phyloP scores from a whole-genome alignment of 1,140 invertebrate genomes.

The Goniozus legneri region DNA sequence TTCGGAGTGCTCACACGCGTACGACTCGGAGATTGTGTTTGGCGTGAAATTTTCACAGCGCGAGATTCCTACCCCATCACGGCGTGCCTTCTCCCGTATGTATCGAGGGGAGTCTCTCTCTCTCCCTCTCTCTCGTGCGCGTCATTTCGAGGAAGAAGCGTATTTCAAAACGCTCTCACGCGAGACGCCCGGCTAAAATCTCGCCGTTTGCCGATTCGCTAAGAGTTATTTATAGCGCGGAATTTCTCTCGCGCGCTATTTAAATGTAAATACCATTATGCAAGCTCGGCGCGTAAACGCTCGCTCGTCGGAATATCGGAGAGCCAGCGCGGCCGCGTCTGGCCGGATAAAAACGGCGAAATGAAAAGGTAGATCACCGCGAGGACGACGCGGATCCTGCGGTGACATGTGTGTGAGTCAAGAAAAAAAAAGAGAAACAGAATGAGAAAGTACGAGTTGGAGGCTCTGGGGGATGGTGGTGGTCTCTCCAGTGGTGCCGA shows the following conservation, averaged over 20 bases:
- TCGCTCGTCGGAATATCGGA: neutral
- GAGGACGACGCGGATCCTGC: neutral
- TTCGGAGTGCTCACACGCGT: too few relatives aligned
- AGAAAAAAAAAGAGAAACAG: neutral
- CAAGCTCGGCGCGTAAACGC: neutral
- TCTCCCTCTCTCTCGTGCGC: too few relatives aligned
- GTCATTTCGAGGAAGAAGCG: too few relatives aligned
- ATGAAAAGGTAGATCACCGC: neutral
- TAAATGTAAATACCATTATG: neutral
- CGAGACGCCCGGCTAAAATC: too few relatives aligned
- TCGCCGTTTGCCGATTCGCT: too few relatives aligned
- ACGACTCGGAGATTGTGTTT: too few relatives aligned
- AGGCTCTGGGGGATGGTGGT: neutral
- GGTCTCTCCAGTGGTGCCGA: constrained; percentile 7
- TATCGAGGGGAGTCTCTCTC: too few relatives aligned
- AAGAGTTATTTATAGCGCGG: neutral
- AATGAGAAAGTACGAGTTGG: neutral
- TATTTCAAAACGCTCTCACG: too few relatives aligned
- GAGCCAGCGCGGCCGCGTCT: neutral
- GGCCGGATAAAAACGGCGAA: neutral
- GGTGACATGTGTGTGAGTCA: neutral
- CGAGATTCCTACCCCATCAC: too few relatives aligned
- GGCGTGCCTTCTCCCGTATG: too few relatives aligned
- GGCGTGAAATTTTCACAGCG: too few relatives aligned
- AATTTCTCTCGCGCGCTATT: neutral